Percentiles rank a stretch among this genome's conserved stretches.
phyloP scores from a whole-genome alignment of 1,140 invertebrate genomes.

The Rhysida immarginata region DNA sequence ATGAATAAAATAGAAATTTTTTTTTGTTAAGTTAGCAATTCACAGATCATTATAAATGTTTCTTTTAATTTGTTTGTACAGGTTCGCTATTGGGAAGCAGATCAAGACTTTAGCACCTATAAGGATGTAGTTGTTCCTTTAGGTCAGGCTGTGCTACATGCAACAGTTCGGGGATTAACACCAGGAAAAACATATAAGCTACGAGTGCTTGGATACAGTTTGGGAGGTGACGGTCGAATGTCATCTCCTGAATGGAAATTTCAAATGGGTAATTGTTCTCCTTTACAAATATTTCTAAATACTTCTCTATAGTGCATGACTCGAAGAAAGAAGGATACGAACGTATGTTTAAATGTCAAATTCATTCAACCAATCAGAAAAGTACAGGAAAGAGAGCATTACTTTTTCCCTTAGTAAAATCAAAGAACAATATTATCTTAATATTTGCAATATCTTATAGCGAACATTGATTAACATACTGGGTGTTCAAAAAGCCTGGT shows the following conservation, averaged over 20 bases:
- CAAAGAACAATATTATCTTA: too few species aligned
- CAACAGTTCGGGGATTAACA: conserved; percentile 55
- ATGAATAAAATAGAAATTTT: neutral
- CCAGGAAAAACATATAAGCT: conserved; percentile 64
- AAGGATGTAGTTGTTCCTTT: conserved; percentile 66
- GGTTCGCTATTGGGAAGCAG: conserved; percentile 78
- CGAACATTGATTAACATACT: too few species aligned
- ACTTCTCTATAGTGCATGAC: too few species aligned
- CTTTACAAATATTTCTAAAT: too few species aligned
- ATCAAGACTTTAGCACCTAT: conserved; percentile 79
- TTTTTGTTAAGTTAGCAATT: neutral
- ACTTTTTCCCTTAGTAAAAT: too few species aligned
- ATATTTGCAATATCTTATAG: too few species aligned
- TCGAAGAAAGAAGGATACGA: too few species aligned
- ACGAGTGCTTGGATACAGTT: conserved; percentile 78
- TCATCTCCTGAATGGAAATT: conserved; percentile 78
- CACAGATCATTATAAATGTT: neutral
- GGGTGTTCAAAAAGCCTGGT: too few species aligned
- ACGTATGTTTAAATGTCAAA: too few species aligned
- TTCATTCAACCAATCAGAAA: too few species aligned
- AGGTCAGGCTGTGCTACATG: conserved; percentile 53
- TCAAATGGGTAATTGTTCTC: conserved; percentile 30
- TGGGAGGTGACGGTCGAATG: conserved; percentile 89
- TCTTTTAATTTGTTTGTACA: conserved; percentile 19
- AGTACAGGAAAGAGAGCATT: too few species aligned